Conservation (phyloP, 2,797 vertebrate genomes). For the Halcyon leucocephala region DNA sequence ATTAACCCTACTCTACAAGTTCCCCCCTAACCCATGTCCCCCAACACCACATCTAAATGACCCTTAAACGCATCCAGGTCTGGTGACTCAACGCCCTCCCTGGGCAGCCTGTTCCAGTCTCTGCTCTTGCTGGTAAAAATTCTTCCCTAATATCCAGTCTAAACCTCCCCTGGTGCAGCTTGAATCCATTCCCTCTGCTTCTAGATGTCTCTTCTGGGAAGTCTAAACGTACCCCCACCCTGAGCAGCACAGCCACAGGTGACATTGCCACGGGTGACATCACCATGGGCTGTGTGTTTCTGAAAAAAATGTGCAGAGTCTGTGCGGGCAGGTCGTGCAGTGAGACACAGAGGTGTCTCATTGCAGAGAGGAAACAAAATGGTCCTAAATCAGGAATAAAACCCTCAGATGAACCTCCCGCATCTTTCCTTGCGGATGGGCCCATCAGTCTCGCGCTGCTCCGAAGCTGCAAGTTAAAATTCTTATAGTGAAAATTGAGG, state of each 20-base stretch:
- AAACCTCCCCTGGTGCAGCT: no score
- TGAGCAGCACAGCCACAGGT: neutral
- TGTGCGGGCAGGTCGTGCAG: accelerated
- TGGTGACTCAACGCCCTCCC: no score
- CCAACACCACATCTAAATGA: no score
- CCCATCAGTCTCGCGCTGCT: accelerated
- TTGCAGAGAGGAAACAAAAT: accelerated
- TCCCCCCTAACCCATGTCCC: no score
- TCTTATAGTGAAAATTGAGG: accelerated
- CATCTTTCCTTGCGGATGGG: neutral
- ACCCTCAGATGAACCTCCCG: neutral
- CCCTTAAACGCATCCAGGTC: no score
- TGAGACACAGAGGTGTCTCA: neutral
- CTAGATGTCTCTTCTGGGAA: neutral
- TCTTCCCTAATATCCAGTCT: no score
- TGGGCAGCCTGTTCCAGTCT: no score
- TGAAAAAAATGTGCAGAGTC: neutral
- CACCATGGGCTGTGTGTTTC: neutral
- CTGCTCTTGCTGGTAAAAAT: no score
- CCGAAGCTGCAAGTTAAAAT: neutral
- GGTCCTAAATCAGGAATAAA: neutral
- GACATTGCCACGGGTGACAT: neutral
- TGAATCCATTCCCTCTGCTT: no score
- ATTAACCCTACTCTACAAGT: no score
- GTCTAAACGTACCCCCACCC: neutral